These are phyloP conservation scores for Cacoxenus indagator DNA, from an alignment of 2,888 invertebrate species.

Conservation along the genomic window DNA sequence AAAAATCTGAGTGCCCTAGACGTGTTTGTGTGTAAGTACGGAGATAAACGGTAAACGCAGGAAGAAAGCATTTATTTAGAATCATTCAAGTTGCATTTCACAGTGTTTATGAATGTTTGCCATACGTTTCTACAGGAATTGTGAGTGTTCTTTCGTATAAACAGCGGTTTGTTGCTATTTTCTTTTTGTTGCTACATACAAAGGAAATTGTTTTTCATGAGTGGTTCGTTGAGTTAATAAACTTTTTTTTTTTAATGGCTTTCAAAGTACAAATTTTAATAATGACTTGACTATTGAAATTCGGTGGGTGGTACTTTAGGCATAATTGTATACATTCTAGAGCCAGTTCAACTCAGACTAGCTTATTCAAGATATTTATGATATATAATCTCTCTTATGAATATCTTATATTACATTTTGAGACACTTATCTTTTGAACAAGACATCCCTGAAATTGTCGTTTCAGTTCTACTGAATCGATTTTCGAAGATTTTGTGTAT, in stretches of 20 bases:
- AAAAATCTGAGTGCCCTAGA: not conserved
- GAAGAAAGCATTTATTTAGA: slow-evolving; percentile 56
- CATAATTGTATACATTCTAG: too few species aligned
- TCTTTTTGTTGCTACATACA: not conserved
- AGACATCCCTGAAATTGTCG: too few species aligned
- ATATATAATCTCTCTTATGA: too few species aligned
- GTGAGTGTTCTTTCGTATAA: not conserved
- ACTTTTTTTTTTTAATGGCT: not conserved
- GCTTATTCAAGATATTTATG: too few species aligned
- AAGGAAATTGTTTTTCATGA: slow-evolving; percentile 12
- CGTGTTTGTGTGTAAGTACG: not conserved
- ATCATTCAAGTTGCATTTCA: not conserved
- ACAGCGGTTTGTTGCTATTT: not conserved
- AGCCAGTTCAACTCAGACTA: too few species aligned
- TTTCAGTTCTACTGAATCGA: too few species aligned
- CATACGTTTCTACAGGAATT: not conserved
- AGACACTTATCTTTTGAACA: too few species aligned
- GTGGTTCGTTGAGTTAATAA: slow-evolving; percentile 3
- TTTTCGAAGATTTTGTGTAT: too few species aligned
- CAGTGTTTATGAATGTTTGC: slow-evolving; percentile 14
- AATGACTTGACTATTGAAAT: too few species aligned
- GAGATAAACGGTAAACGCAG: slow-evolving; percentile 46
- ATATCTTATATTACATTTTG: too few species aligned
- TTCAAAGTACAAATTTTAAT: too few species aligned
- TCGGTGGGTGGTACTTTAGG: too few species aligned